Evolutionary conservation across 2,113 vertebrate species (phyloP), one percentile per base, ranked within the genome.

Genomic region (Isichthys henryi): DNA sequence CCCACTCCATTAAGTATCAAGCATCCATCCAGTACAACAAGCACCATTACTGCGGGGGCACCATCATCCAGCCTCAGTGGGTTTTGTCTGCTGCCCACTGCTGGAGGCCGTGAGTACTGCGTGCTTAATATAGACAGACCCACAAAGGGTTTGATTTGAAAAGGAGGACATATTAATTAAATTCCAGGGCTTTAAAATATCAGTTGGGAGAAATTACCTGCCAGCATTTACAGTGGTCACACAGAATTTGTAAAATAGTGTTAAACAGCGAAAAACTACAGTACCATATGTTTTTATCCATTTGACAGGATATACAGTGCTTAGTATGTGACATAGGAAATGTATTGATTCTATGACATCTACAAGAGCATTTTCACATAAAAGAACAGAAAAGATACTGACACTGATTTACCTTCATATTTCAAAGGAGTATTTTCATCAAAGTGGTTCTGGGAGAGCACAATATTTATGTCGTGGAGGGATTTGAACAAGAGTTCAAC

Each of bases 41-140:
- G 8, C 11, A 87, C 2, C 96, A 95, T 92, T 95, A 94, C 92
- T 96, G 95, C 88, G 95, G 95, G 35, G 96, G 95, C 13, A 94
- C 95, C 13, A 94, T 96, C 62, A 89, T 96, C 52, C 91, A 92
- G 74, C 88, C 88, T 0, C 94, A 95, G 92, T 96, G 96, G 96
- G 95, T 96, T 91, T 92, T 95, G 56, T 94, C 95, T 94, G 96
- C 96, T 88, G 96, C 95, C 93, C 95, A 96, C 94, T 96, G 96
- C 93, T 95, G 94, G 94, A 96, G 94, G 77, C 93, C 95, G 96
- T 97, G 92, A 92, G 97, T 96, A 93, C 31, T 90, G 94, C 90
- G 91, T 91, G 0, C 7, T 46, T 88, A 43, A 80, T 80, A 43
- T 80, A 17, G 70, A 15, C 31, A 77, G 70, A 77, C 70, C 70